These are phyloP conservation scores for Poeciliopsis turneri DNA, from an alignment of 2,797 vertebrate genomes.

Conservation along the genomic window DNA sequence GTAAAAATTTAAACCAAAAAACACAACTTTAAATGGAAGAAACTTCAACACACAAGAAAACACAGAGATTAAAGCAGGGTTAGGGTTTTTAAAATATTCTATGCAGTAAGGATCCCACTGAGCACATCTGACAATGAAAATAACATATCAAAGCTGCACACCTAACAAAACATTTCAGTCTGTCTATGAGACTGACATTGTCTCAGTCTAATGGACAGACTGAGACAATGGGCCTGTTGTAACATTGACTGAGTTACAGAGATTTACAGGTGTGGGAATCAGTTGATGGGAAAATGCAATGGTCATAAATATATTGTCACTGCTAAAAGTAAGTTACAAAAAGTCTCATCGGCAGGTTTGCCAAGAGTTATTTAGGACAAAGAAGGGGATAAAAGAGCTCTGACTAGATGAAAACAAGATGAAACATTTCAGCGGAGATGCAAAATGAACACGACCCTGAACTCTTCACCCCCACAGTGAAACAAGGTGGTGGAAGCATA, in stretches of 20 bases:
- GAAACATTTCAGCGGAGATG: not conserved
- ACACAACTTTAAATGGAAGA: not conserved
- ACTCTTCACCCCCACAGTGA: not conserved
- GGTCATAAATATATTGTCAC: not conserved
- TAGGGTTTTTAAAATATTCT: not conserved
- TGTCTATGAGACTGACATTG: no score
- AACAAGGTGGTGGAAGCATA: not conserved
- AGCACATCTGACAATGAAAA: not conserved
- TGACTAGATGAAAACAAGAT: not conserved
- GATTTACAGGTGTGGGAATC: not conserved
- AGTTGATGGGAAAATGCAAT: not conserved
- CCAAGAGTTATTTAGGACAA: not conserved
- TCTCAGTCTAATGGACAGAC: not conserved
- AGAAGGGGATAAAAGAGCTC: not conserved
- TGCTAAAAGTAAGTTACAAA: not conserved
- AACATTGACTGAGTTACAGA: not conserved
- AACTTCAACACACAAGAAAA: not conserved
- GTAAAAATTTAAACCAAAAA: not conserved
- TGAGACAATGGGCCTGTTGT: not conserved
- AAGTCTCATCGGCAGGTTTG: not conserved
- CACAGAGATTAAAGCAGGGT: not conserved
- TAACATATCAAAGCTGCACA: not conserved
- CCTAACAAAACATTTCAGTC: not conserved
- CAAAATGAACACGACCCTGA: not conserved
- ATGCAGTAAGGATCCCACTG: not conserved